Evolutionary conservation across 2,888 invertebrate species (phyloP), one percentile per base, ranked within the genome.

Genomic region (Auanema freiburgensis): DNA sequence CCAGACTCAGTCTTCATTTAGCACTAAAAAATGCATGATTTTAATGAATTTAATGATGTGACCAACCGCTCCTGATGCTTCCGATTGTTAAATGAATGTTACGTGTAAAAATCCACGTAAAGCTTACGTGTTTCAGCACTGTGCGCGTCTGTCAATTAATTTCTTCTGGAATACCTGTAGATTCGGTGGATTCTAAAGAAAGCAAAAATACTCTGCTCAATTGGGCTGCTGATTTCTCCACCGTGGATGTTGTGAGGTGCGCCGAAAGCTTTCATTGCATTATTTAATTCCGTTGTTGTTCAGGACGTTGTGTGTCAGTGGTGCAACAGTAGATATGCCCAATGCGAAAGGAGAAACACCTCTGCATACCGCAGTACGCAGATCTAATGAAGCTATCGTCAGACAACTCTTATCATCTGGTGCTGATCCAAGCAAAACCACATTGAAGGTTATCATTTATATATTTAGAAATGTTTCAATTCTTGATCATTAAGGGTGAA

Each of bases 191-290:
- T 80, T 88, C 88, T 42, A 86, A 86, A 58, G 86, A 87, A 44
- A 88, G 88, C 70, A 85, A 86, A 74, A 89, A 89, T 79, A 88
- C 89, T 2, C 87, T 89, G 1, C 83, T 89, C 21, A 89, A 89
- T 83, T 89, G 89, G 89, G 89, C 89, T 40, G 88, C 88, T 24
- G 88, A 88, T 71, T 89, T 88, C 83, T 88, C 87, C 49, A 87
- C 87, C 76, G 85, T 85, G 66, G 87, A 88, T 67, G 86, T 88
- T 59, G 86, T 89, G 0, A 84, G 21, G 21, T 46, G 8, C 8
- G 0, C 16, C 11, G 8, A 53, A 1, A 21, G n/a, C 16, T 11
- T 10, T 12, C 8, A 12, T 24, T 8, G 8, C 23, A 18, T 16
- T 2, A 60, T 59, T 10, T 24, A n/a, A 44, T 6, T 59, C 14